Evolutionary conservation across 2,797 vertebrate species (phyloP).

Genomic region (Fistularia commersonii): DNA sequence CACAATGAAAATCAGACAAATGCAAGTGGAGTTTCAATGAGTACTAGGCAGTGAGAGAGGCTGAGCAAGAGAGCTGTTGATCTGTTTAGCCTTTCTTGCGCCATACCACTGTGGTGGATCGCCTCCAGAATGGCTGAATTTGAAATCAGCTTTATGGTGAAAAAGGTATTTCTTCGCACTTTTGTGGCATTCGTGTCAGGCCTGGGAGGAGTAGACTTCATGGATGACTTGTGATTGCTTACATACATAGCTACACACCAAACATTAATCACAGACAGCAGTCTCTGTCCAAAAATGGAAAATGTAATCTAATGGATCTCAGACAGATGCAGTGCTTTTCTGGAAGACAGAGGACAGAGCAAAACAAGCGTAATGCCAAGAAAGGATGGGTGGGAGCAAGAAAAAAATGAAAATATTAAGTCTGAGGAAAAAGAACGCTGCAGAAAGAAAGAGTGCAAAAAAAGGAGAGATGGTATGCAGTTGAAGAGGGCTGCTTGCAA

Average conservation of each 20-base stretch:
- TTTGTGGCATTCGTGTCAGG: slow-evolving; percentile 56
- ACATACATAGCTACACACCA: slow-evolving; percentile 62
- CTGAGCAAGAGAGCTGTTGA: slow-evolving; percentile 40
- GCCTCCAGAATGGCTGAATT: slow-evolving; percentile 62
- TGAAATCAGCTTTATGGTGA: slow-evolving; percentile 70
- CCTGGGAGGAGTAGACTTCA: slow-evolving; percentile 50
- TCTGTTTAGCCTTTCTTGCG: slow-evolving; percentile 62
- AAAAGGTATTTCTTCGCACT: slow-evolving; percentile 48
- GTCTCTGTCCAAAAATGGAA: slow-evolving; percentile 36
- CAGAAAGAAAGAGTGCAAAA: slow-evolving; percentile 18
- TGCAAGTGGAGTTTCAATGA: slow-evolving; percentile 44
- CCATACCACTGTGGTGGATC: slow-evolving; percentile 51
- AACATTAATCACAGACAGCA: slow-evolving; percentile 71
- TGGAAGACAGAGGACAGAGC: slow-evolving; percentile 30
- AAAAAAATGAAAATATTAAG: slow-evolving; percentile 17
- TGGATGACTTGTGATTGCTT: slow-evolving; percentile 71
- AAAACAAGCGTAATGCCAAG: slow-evolving; percentile 11
- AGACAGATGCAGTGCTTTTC: slow-evolving; percentile 24
- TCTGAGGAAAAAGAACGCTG: slow-evolving; percentile 21
- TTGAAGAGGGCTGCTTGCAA: slow-evolving; percentile 49
- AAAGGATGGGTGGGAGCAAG: slow-evolving; percentile 14
- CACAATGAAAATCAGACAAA: slow-evolving; percentile 63
- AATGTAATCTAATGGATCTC: slow-evolving; percentile 3
- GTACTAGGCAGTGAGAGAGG: slow-evolving; percentile 19
- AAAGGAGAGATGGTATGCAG: slow-evolving; percentile 19